A percentile compares a stretch with the other conserved stretches of the same genome.
Evolutionary conservation across 2,113 vertebrate genomes (phyloP).

Genomic region (Zapornia atra): DNA sequence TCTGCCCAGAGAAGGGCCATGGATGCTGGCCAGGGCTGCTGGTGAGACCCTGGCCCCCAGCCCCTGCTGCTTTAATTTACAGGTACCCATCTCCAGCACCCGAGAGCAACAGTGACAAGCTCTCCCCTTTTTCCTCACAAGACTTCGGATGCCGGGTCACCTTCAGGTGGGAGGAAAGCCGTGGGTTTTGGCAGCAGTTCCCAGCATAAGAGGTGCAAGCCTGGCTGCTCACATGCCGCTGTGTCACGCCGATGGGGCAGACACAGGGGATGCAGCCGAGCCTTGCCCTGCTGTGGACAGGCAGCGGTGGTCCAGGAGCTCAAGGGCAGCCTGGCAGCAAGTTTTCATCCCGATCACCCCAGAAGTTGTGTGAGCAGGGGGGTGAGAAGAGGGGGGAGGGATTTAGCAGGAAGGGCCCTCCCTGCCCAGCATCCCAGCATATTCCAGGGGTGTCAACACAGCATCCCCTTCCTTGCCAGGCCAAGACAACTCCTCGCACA

Average conservation of each 20-base stretch:
- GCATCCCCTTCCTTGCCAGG: background rate
- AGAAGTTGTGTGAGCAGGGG: accelerated
- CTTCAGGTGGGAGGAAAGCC: background rate
- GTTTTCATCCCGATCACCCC: background rate
- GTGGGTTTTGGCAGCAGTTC: background rate
- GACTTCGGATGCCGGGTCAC: background rate
- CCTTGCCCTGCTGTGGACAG: background rate
- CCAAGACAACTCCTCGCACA: background rate
- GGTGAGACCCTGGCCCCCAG: accelerated
- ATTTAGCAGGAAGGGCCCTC: background rate
- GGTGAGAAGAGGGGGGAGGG: background rate
- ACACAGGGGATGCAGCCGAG: background rate
- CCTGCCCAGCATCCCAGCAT: background rate
- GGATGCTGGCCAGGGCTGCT: background rate
- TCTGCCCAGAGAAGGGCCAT: background rate
- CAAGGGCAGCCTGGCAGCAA: background rate
- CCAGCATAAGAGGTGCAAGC: background rate
- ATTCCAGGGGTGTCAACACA: background rate
- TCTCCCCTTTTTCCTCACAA: background rate
- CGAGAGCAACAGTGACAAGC: background rate
- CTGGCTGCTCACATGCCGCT: background rate
- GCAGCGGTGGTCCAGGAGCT: background rate
- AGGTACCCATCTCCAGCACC: background rate
- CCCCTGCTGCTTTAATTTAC: constrained; percentile 34
- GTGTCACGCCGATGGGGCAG: accelerated